Evolutionary conservation across 2,113 vertebrate genomes (phyloP).

Genomic region (Spermophilus dauricus): DNA sequence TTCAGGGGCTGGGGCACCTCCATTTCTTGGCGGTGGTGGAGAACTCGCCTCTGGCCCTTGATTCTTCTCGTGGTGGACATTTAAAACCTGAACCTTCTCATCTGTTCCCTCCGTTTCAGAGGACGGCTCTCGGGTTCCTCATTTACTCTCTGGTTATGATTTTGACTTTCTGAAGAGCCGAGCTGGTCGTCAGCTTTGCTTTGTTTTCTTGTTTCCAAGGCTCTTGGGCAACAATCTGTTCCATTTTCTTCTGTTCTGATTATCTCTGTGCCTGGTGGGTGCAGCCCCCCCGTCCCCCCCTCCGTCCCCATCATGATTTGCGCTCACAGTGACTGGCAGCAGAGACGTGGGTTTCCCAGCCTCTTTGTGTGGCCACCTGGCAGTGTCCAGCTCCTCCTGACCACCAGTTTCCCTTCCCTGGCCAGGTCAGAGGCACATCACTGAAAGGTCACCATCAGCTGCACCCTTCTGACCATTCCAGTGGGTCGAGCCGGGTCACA

Average conservation of each 20-base stretch:
- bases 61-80: not conserved
- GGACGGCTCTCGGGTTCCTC: not conserved
- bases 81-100: not conserved
- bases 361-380: not conserved
- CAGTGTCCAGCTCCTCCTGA: too few species aligned
- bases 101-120: fast-evolving
- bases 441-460: not conserved
- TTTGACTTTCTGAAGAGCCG: not conserved
- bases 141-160: not conserved
- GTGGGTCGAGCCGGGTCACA: not conserved
- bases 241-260: not conserved
- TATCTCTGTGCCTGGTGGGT: not conserved
- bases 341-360: not conserved
- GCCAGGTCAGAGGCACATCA: not conserved
- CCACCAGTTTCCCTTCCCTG: not conserved
- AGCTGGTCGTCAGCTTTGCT: not conserved
- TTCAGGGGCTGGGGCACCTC: not conserved
- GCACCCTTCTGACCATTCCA: not conserved
- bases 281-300: too few species aligned
- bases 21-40: not conserved
- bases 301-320: not conserved
- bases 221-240: not conserved
- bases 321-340: not conserved
- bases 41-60: conserved; percentile 4
- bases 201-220: not conserved